Evolutionary conservation across 2,888 invertebrate species (phyloP).

Genomic region (Marronus borbonicus): DNA sequence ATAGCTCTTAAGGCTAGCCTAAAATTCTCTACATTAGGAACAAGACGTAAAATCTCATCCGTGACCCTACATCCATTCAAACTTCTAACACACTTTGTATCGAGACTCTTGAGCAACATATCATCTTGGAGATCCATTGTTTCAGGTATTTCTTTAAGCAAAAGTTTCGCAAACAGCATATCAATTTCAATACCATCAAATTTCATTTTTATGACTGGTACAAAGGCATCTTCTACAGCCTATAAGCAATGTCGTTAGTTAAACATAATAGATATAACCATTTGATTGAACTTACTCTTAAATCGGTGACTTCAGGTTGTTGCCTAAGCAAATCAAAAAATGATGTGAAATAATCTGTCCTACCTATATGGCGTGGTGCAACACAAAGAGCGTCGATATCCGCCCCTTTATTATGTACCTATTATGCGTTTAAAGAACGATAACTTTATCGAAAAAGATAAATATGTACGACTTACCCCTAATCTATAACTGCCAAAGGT

Average conservation of each 20-base stretch:
- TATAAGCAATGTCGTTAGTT: conserved; percentile 64
- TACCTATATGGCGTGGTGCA: conserved; percentile 94
- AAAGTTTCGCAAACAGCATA: conserved; percentile 95
- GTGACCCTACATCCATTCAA: conserved; percentile 98
- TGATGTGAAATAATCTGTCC: conserved; percentile 95
- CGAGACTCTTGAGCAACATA: conserved; percentile 92
- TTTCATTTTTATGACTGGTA: conserved; percentile 99
- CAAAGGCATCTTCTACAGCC: conserved; percentile 98
- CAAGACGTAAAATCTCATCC: conserved; percentile 96
- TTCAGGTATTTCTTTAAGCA: conserved; percentile 96
- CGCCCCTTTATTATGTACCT: conserved; percentile 96
- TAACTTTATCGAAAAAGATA: background rate
- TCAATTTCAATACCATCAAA: conserved; percentile 99
- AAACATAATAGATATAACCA: background rate
- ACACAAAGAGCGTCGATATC: conserved; percentile 99
- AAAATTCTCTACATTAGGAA: conserved; percentile 96
- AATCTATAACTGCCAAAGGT: conserved; percentile 99
- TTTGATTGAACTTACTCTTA: conserved; percentile 74
- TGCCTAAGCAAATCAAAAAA: conserved; percentile 93
- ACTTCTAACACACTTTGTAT: conserved; percentile 96
- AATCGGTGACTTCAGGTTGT: conserved; percentile 88
- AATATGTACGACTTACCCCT: conserved; percentile 77
- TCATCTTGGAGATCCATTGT: conserved; percentile 91
- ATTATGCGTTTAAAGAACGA: conserved; percentile 47
- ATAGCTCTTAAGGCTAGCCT: conserved; percentile 93